phyloP scores from a whole-genome alignment of 35 echinoderm and acorn worm species.

The Ptychodera flava region DNA sequence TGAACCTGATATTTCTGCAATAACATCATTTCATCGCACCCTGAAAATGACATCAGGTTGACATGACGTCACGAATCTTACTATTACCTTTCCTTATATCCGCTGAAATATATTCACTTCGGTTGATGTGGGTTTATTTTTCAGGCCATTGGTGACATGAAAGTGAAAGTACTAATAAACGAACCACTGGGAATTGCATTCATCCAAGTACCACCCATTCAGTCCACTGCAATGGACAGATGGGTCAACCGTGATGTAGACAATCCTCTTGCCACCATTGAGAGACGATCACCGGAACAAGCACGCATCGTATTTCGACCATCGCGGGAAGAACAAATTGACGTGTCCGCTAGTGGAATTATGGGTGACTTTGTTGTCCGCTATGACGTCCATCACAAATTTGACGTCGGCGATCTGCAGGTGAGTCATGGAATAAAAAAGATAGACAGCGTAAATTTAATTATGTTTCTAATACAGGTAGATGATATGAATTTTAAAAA shows the following conservation, averaged over 20 bases:
- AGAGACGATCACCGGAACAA: background rate
- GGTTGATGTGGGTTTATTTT: too few relatives aligned
- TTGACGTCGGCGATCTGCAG: conserved; percentile 78
- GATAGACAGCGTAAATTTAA: too few relatives aligned
- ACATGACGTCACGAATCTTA: too few relatives aligned
- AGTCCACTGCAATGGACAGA: background rate
- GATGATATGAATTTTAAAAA: too few relatives aligned
- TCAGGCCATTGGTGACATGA: conserved; percentile 66
- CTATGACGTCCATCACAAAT: conserved; percentile 69
- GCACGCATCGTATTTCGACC: background rate
- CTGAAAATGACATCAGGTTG: too few relatives aligned
- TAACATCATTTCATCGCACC: too few relatives aligned
- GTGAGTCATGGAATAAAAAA: too few relatives aligned
- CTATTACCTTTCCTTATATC: too few relatives aligned
- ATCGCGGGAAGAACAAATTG: conserved; percentile 31
- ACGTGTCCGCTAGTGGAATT: conserved; percentile 40
- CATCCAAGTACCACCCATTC: background rate
- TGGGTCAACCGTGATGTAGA: background rate
- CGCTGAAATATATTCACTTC: too few relatives aligned
- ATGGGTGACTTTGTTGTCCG: conserved; percentile 75
- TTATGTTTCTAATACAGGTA: too few relatives aligned
- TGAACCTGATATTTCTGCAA: too few relatives aligned
- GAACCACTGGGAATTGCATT: conserved; percentile 64
- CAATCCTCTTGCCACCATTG: background rate
- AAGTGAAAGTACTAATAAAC: conserved; percentile 47